Percentiles rank a stretch among this genome's conserved stretches.
Evolutionary conservation across 1,140 invertebrate genomes (phyloP).

Genomic region (Psilanteris sp.): DNA sequence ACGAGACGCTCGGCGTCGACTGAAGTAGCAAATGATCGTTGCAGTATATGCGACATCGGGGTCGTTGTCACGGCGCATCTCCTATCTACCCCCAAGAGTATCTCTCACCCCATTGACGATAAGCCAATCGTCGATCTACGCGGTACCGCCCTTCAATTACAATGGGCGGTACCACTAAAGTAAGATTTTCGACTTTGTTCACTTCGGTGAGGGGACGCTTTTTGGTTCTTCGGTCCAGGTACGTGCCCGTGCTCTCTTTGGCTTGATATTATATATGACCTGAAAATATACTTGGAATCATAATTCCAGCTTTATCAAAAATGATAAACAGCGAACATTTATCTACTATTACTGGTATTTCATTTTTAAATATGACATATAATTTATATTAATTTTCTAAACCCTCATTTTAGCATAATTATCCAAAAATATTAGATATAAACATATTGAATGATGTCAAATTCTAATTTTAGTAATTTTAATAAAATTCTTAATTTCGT

Average conservation of each 20-base stretch:
- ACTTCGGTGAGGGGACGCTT: constrained; percentile 48
- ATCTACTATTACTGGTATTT: no score
- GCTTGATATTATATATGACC: no score
- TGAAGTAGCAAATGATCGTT: constrained; percentile 57
- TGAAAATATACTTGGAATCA: no score
- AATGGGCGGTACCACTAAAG: constrained; percentile 74
- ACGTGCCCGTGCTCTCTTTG: constrained; percentile 34
- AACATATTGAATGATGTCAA: no score
- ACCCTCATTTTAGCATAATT: no score
- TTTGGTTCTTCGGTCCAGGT: constrained; percentile 40
- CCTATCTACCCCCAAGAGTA: constrained; percentile 62
- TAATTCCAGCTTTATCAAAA: no score
- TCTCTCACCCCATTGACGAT: constrained; percentile 64
- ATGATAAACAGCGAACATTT: no score
- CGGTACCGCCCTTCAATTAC: constrained; percentile 69
- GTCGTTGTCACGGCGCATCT: constrained; percentile 70
- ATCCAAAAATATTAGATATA: no score
- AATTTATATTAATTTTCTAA: no score
- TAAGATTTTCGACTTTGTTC: constrained; percentile 79
- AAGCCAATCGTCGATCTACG: constrained; percentile 73
- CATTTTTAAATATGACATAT: no score
- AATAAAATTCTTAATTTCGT: no score
- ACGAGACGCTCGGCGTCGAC: constrained; percentile 77
- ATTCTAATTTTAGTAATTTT: no score
- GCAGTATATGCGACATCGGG: constrained; percentile 44